Base-by-base conservation (phyloP, 2,113 vertebrate species). In the Aix galericulata region DNA sequence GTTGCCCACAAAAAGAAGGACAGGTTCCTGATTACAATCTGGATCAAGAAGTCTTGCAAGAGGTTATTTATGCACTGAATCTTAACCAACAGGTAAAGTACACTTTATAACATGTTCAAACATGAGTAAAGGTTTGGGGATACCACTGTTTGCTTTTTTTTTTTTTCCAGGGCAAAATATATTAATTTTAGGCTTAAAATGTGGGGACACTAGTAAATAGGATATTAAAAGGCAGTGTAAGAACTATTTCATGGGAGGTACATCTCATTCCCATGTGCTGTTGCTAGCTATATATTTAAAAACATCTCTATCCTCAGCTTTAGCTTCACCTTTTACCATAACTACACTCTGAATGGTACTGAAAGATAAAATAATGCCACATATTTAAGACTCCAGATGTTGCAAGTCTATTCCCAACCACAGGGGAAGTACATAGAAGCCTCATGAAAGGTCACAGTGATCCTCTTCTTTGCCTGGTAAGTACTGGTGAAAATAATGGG, bases 391-490 rank as follows among this genome's bases (percentile, higher is more conserved):
- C 18, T 26, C 8, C 55, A 74, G 74, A 63, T 26, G 27, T 31
- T 36, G 34, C 0, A 6, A 59, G 17, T 22, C 48, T 50, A n/a
- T 52, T 69, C 34, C 26, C 15, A 56, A 15, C 18, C 60, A 44
- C 2, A 21, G 31, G 8, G 17, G 22, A 17, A 68, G 8, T 16
- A 27, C 0, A 2, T 3, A 55, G 23, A 67, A 72, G 59, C 20
- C 38, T 60, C 0, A 1, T 22, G 32, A 88, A 5, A 3, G 9
- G 6, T 32, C 5, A 5, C 11, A 17, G 22, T 11, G 9, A 84
- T 34, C 25, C 9, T 75, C 34, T 1, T 7, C 27, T 67, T 32
- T 50, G 25, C 46, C 29, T 73, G 27, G 6, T 20, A 74, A 56
- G 25, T 60, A 66, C 27, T 8, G 11, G 11, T 34, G 38, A 46